Evolutionary conservation across 1,140 invertebrate genomes (phyloP).

Genomic region (Nasonia giraulti): DNA sequence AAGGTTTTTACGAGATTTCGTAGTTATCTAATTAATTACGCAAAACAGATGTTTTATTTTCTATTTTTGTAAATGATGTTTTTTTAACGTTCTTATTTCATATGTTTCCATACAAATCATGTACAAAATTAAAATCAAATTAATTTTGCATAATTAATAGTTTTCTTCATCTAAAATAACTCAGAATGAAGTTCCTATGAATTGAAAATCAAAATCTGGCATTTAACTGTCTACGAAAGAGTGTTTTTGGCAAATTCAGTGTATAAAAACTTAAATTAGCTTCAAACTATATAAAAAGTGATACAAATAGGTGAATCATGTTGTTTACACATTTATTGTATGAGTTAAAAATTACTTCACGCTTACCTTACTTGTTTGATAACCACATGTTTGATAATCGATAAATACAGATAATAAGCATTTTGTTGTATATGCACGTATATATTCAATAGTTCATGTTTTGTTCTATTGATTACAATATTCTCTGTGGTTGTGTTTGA

Average conservation of each 20-base stretch:
- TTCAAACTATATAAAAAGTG: background rate
- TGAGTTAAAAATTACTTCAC: background rate
- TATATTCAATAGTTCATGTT: background rate
- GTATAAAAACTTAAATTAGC: background rate
- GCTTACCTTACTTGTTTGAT: conserved; percentile 1
- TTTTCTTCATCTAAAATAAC: background rate
- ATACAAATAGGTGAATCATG: background rate
- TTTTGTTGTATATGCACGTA: background rate
- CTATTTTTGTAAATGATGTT: background rate
- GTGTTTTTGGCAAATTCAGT: conserved; percentile 1
- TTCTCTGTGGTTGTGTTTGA: background rate
- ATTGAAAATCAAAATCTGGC: background rate
- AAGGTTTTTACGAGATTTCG: background rate
- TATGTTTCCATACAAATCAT: background rate
- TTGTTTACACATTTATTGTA: conserved; percentile 6
- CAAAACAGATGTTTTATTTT: background rate
- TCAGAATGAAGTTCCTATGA: background rate
- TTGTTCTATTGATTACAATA: background rate
- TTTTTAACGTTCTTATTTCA: background rate
- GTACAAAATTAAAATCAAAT: background rate
- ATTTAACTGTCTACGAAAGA: background rate
- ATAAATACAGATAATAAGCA: conserved; percentile 17
- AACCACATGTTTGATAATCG: background rate
- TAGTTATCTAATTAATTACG: background rate
- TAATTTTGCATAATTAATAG: background rate